A percentile compares a stretch with the other conserved stretches of the same genome.
These are phyloP conservation scores for Empidonax alnorum DNA, from an alignment of 2,113 vertebrate species.

Conservation along the genomic window DNA sequence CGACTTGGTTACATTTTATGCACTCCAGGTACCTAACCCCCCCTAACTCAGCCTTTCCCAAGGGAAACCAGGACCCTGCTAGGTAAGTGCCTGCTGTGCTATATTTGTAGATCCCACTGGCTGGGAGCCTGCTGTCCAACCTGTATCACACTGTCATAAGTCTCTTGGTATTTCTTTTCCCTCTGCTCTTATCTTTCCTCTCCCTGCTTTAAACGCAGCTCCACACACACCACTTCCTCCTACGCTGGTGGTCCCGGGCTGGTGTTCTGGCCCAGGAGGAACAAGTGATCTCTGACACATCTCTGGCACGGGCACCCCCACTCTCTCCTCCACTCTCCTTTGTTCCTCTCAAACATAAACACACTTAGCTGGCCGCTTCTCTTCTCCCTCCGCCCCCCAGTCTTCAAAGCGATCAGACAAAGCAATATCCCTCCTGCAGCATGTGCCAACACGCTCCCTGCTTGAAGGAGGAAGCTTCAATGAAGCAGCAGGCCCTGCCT, in stretches of 20 bases:
- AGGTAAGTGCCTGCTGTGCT: background rate
- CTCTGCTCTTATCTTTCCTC: background rate
- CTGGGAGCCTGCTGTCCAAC: background rate
- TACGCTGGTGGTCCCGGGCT: slow-evolving; percentile 78
- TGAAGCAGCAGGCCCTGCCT: background rate
- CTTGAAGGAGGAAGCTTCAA: background rate
- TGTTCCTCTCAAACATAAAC: slow-evolving; percentile 72
- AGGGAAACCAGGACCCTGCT: background rate
- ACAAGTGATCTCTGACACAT: slow-evolving; percentile 71
- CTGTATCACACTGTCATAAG: accelerated
- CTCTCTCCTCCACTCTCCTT: slow-evolving; percentile 9
- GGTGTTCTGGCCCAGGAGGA: slow-evolving; percentile 72
- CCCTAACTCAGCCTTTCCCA: background rate
- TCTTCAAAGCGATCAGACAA: slow-evolving; percentile 30
- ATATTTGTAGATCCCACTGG: accelerated
- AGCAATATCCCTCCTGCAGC: slow-evolving; percentile 1
- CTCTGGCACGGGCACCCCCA: slow-evolving; percentile 49
- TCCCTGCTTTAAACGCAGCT: background rate
- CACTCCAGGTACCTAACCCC: background rate
- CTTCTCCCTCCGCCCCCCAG: background rate
- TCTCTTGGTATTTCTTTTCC: background rate
- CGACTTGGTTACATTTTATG: background rate
- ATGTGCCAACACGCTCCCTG: slow-evolving; percentile 20
- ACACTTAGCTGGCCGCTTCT: slow-evolving; percentile 60
- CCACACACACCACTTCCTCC: background rate